Evolutionary conservation across 2,797 vertebrate species (phyloP).

Genomic region (Holocentrus rufus): DNA sequence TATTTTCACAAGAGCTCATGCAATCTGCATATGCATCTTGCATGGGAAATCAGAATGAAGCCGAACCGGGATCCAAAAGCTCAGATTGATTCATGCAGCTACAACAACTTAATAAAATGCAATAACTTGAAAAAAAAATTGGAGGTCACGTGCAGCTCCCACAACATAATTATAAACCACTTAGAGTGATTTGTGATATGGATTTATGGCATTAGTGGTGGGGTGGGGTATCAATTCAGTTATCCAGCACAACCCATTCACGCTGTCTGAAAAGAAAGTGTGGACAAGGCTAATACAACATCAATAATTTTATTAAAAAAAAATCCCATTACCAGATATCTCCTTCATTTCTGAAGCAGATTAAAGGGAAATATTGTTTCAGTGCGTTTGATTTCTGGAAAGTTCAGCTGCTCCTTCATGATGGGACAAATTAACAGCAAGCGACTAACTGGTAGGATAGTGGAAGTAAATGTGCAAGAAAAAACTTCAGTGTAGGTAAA

Average conservation of each 20-base stretch:
- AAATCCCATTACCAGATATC: too few relatives aligned
- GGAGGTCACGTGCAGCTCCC: constrained; percentile 41
- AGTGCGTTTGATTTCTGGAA: too few relatives aligned
- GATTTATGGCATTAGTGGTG: background rate
- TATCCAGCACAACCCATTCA: background rate
- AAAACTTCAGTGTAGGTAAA: too few relatives aligned
- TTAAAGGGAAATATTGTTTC: too few relatives aligned
- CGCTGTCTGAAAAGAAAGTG: too few relatives aligned
- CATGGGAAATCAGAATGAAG: constrained; percentile 53
- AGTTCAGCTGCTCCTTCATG: too few relatives aligned
- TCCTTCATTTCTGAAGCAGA: too few relatives aligned
- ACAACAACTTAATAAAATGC: constrained; percentile 45
- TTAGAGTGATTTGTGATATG: constrained; percentile 34
- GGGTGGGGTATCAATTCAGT: constrained; percentile 1
- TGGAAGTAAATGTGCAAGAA: background rate
- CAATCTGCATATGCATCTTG: constrained; percentile 76
- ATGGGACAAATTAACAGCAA: too few relatives aligned
- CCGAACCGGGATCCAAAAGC: constrained; percentile 41
- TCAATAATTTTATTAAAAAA: too few relatives aligned
- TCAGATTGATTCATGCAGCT: constrained; percentile 25
- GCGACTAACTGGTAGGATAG: too few relatives aligned
- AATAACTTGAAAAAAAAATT: constrained; percentile 37
- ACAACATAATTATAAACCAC: constrained; percentile 24
- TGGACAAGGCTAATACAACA: too few relatives aligned
- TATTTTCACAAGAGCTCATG: constrained; percentile 74